Conservation (phyloP, 1,140 invertebrate species). For the Sitophilus oryzae region DNA sequence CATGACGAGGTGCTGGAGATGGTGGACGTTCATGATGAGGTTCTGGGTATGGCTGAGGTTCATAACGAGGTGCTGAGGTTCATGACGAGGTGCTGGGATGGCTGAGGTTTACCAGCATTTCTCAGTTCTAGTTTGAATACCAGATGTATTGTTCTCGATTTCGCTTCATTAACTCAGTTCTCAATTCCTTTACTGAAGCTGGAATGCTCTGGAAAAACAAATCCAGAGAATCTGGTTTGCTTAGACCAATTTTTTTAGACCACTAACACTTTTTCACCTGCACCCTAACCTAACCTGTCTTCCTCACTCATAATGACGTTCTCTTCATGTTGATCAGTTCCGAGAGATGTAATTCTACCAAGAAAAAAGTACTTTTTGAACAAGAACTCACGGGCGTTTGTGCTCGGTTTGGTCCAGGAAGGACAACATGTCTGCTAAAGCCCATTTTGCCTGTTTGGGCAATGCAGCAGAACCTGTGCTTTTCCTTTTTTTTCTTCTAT, state of each 20-base stretch:
- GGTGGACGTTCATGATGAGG: no score
- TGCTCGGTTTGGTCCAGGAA: no score
- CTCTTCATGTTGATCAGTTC: conserved; percentile 3
- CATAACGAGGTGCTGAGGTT: no score
- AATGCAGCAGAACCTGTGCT: no score
- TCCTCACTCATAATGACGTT: neutral
- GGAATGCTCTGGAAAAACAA: conserved; percentile 4
- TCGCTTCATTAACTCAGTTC: conserved; percentile 1
- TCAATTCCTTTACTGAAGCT: conserved; percentile 2
- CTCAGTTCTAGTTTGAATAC: neutral
- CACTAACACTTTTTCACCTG: neutral
- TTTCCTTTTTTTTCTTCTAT: neutral
- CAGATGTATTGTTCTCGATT: neutral
- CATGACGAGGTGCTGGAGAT: no score
- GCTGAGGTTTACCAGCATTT: conserved; percentile 1
- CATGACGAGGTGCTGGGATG: neutral
- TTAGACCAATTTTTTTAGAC: conserved; percentile 4
- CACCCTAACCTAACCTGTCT: neutral
- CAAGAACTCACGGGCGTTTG: no score
- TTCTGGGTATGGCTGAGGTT: no score
- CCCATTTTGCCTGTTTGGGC: no score
- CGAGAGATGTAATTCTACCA: no score
- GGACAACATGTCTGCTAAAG: no score
- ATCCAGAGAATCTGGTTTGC: no score
- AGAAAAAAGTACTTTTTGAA: no score